Percentiles rank a stretch among this genome's conserved stretches.
Evolutionary conservation across 2,888 invertebrate genomes (phyloP).

Genomic region (Amorpha juglandis): DNA sequence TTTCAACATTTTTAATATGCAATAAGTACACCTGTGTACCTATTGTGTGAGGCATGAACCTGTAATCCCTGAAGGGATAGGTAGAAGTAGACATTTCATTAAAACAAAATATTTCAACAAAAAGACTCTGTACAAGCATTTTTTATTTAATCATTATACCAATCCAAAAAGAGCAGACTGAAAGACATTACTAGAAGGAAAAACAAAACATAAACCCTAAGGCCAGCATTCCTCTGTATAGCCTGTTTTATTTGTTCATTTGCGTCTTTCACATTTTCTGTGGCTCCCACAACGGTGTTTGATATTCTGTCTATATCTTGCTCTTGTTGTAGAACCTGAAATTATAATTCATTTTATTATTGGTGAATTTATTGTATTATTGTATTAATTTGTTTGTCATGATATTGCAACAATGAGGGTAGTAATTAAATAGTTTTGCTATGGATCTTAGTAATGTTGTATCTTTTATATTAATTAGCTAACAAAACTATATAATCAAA

Average conservation of each 20-base stretch:
- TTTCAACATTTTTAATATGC: no score
- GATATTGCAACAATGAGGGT: no score
- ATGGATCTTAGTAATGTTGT: no score
- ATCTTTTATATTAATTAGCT: no score
- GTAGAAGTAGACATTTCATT: no score
- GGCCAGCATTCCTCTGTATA: slow-evolving; percentile 97
- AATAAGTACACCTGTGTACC: no score
- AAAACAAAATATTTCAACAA: background rate
- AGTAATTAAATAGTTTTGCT: no score
- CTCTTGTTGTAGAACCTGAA: slow-evolving; percentile 94
- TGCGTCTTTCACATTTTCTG: slow-evolving; percentile 97
- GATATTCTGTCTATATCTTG: slow-evolving; percentile 96
- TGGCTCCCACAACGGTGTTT: slow-evolving; percentile 94
- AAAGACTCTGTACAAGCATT: background rate
- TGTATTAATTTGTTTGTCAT: no score
- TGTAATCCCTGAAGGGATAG: no score
- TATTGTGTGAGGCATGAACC: no score
- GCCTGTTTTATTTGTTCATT: slow-evolving; percentile 99
- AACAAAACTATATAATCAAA: no score
- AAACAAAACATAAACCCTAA: slow-evolving; percentile 97
- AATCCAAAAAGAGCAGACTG: slow-evolving; percentile 97
- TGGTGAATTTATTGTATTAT: no score
- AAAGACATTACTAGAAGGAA: slow-evolving; percentile 98
- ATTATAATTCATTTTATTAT: slow-evolving; percentile 31
- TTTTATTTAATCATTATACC: slow-evolving; percentile 93